Conservation (phyloP, 2,888 invertebrate genomes). For the Metallyticus violacea region DNA sequence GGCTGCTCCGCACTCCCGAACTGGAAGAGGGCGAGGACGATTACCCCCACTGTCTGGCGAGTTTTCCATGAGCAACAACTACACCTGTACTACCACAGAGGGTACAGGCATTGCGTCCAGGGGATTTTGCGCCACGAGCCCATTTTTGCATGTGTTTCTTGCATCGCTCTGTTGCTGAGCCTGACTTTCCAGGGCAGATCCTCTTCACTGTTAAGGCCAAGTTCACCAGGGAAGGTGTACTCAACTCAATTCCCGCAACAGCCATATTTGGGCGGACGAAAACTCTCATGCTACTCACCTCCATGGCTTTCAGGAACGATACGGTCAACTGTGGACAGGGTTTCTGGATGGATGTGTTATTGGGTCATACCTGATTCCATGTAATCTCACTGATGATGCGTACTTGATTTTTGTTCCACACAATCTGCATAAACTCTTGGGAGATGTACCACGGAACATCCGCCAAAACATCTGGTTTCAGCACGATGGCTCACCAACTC, state of each 20-base stretch:
- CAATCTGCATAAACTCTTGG: neutral
- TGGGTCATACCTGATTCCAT: neutral
- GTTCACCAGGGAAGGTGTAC: slow-evolving; percentile 1
- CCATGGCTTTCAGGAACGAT: no score
- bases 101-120: neutral
- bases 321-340: neutral
- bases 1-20: neutral
- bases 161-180: neutral
- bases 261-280: neutral
- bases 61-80: neutral
- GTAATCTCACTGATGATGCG: neutral
- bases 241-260: slow-evolving; percentile 4
- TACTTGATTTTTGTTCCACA: neutral
- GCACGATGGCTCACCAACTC: neutral
- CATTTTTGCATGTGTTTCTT: slow-evolving; percentile 14
- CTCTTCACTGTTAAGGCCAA: slow-evolving; percentile 12
- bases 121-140: neutral
- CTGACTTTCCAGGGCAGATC: neutral
- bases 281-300: no score
- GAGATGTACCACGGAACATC: neutral
- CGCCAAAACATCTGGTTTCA: neutral
- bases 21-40: neutral
- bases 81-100: neutral
- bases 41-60: neutral
- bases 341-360: neutral